A percentile compares a stretch with the other conserved stretches of the same genome.
phyloP scores from a whole-genome alignment of 2,888 invertebrate genomes.

The Crossocerus cetratus region DNA sequence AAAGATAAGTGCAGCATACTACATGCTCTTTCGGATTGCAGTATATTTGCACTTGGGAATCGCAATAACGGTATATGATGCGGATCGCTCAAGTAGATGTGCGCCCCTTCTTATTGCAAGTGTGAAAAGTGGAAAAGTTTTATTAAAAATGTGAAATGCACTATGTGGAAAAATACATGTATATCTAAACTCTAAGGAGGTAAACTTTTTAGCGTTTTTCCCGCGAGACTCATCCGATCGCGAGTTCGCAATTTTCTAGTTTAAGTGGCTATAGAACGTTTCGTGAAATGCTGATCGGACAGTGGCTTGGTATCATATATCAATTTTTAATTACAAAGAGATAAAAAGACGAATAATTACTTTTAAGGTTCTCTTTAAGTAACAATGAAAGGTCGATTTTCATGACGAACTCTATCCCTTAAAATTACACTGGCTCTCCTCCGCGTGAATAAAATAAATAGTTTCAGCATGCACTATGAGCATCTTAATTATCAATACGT shows the following conservation, averaged over 20 bases:
- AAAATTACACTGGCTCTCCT: slow-evolving; percentile 27
- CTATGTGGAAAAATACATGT: slow-evolving; percentile 55
- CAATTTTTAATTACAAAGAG: slow-evolving; percentile 34
- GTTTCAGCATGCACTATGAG: slow-evolving; percentile 39
- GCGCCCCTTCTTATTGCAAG: slow-evolving; percentile 28
- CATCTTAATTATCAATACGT: slow-evolving; percentile 44
- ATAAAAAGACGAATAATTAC: slow-evolving; percentile 39
- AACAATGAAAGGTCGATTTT: slow-evolving; percentile 41
- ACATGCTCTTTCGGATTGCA: slow-evolving; percentile 11
- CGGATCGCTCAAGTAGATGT: slow-evolving; percentile 35
- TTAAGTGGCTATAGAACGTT: not conserved
- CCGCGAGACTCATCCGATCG: slow-evolving; percentile 23
- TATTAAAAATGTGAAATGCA: slow-evolving; percentile 56
- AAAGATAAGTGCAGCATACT: slow-evolving; percentile 35
- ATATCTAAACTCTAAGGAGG: slow-evolving; percentile 46
- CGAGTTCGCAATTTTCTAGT: slow-evolving; percentile 5
- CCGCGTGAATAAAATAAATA: slow-evolving; percentile 50
- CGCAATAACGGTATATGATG: slow-evolving; percentile 9
- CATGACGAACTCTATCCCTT: slow-evolving; percentile 34
- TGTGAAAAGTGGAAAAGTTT: slow-evolving; percentile 51
- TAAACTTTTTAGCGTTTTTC: slow-evolving; percentile 26
- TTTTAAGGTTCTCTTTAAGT: slow-evolving; percentile 41
- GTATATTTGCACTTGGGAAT: slow-evolving; percentile 27
- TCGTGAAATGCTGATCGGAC: slow-evolving; percentile 22
- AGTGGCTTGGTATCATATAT: slow-evolving; percentile 15